Evolutionary conservation across 2,113 vertebrate species (phyloP), one percentile per base, ranked within the genome.

Genomic region (Grammomys dolichurus): DNA sequence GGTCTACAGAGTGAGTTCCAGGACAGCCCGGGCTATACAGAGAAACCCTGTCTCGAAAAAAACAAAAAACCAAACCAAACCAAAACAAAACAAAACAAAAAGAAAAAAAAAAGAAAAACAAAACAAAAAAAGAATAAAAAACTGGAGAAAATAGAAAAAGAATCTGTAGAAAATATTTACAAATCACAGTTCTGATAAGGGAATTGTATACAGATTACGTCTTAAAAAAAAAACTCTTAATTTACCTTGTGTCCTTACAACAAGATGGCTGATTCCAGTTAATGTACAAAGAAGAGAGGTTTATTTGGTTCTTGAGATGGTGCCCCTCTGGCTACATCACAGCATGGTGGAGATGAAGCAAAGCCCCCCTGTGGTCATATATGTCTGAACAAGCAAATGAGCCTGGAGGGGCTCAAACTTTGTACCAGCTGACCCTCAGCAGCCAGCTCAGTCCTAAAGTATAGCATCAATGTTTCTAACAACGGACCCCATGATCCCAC

Each of bases 121-220:
- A n/a, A n/a, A n/a, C n/a, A n/a, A n/a, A n/a, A n/a, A n/a, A 40
- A 40, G 48, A 51, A 51, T 51, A 51, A 75, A 58, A 26, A 33
- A 48, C 58, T 19, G 1, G 28, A 73, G 28, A 75, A 90, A 91
- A 77, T 87, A n/a, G 33, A 19, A 69, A 80, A 80, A 63, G 3
- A 91, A 33, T 58, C 28, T 36, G 51, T 20, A 93, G 19, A 85
- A 84, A 91, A 36, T 72, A 89, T 90, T 96, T 93, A 60, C n/a
- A 91, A 48, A n/a, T 87, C 78, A 87, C 12, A 95, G 16, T 89
- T 96, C 46, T 87, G 4, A 92, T 69, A 77, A 93, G 6, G 87
- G 40, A 80, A 89, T 54, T 82, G 40, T 65, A 31, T 86, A 33
- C 7, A 85, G 13, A 63, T 89, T 93, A 75, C 43, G 40, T 73